phyloP scores from a whole-genome alignment of 1,140 invertebrate species.

The Metaphire vulgaris region DNA sequence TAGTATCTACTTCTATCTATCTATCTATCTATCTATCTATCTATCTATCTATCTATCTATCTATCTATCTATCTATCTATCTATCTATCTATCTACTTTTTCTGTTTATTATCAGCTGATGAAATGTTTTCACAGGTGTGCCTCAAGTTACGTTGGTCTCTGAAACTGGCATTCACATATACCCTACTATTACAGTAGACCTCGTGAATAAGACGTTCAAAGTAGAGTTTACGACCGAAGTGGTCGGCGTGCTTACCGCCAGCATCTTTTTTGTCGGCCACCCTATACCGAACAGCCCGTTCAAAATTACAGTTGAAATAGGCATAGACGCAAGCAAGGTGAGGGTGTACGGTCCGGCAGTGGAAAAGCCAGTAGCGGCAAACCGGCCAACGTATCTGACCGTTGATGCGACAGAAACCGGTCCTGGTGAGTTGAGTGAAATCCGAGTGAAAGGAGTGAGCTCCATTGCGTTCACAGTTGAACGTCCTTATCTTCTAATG shows the following conservation, averaged over 20 bases:
- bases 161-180: slow-evolving; percentile 66
- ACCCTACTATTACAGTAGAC: slow-evolving; percentile 67
- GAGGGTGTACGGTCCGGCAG: slow-evolving; percentile 15
- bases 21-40: too few species aligned
- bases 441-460: too few species aligned
- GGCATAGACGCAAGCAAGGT: slow-evolving; percentile 24
- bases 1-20: too few species aligned
- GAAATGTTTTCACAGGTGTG: slow-evolving; percentile 53
- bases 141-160: slow-evolving; percentile 66
- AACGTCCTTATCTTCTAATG: too few species aligned
- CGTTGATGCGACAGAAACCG: slow-evolving; percentile 21
- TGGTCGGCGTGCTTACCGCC: slow-evolving; percentile 56
- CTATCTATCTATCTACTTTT: too few species aligned
- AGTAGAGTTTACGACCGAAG: slow-evolving; percentile 50
- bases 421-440: slow-evolving; percentile 1
- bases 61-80: too few species aligned
- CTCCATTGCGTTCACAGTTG: too few species aligned
- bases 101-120: slow-evolving; percentile 57
- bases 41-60: too few species aligned
- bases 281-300: slow-evolving; percentile 12
- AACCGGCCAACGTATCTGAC: slow-evolving; percentile 11
- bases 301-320: slow-evolving; percentile 18
- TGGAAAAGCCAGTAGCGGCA: slow-evolving; percentile 4
- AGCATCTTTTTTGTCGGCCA: slow-evolving; percentile 7
- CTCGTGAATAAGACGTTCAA: slow-evolving; percentile 72